Conservation (phyloP, 2,888 invertebrate genomes). For the Sylvicola cinctus region DNA sequence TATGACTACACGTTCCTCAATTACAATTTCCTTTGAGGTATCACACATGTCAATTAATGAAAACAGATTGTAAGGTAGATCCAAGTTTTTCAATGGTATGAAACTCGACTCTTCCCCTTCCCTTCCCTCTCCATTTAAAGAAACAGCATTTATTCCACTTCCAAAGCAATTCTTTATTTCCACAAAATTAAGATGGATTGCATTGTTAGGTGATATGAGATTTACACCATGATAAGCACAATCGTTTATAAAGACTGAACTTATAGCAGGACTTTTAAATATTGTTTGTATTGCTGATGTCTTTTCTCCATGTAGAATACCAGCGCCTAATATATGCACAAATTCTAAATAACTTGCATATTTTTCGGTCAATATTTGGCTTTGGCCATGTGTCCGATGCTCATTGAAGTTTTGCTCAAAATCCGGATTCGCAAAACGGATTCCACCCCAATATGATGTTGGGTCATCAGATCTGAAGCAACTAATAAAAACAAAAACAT, state of each 20-base stretch:
- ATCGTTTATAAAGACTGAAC: conserved; percentile 61
- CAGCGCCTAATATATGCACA: conserved; percentile 77
- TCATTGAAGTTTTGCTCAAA: conserved; percentile 75
- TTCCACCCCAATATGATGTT: conserved; percentile 86
- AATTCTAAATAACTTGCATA: conserved; percentile 54
- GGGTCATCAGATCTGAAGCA: conserved; percentile 46
- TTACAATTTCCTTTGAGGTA: conserved; percentile 71
- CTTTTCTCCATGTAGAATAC: conserved; percentile 86
- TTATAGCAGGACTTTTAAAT: conserved; percentile 62
- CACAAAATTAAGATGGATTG: conserved; percentile 55
- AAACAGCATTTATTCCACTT: conserved; percentile 72
- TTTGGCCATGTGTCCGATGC: conserved; percentile 49
- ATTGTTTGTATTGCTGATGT: conserved; percentile 83
- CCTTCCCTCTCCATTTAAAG: conserved; percentile 81
- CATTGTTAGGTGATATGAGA: conserved; percentile 69
- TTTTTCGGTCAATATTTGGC: conserved; percentile 18
- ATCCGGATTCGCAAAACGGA: conserved; percentile 74
- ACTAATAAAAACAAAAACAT: conserved; percentile 79
- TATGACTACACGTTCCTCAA: conserved; percentile 75
- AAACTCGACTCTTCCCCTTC: conserved; percentile 79
- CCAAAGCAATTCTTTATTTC: conserved; percentile 65
- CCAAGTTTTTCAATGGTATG: conserved; percentile 56
- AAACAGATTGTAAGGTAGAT: conserved; percentile 77
- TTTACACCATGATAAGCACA: conserved; percentile 86
- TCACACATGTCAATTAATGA: conserved; percentile 94